Percentiles rank a stretch among this genome's conserved stretches.
Conservation (phyloP, 2,888 invertebrate genomes). For the Diplazon laetatorius region DNA sequence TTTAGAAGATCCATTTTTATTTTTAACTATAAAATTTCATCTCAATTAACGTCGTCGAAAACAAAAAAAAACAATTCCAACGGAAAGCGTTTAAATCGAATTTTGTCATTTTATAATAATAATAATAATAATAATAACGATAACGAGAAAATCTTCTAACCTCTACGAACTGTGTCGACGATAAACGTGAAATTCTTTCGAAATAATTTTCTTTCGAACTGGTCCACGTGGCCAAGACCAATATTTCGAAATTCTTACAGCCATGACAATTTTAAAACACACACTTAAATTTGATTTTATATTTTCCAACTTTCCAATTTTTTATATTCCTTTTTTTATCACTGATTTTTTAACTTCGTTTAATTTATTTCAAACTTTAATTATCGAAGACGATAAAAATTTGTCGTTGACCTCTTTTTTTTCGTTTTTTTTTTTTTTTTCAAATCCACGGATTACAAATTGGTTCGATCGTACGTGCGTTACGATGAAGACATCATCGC, state of each 20-base stretch:
- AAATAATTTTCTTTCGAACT: background rate
- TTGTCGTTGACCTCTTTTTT: no score
- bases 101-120: no score
- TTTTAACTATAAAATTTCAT: no score
- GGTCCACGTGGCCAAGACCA: background rate
- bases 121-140: background rate
- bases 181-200: background rate
- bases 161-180: background rate
- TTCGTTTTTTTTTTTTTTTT: no score
- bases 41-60: no score
- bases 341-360: no score
- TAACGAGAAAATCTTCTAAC: background rate
- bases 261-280: conserved; percentile 1
- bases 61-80: no score
- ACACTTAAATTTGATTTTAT: background rate
- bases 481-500: conserved; percentile 26
- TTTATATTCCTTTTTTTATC: background rate
- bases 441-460: background rate
- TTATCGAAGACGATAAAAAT: no score
- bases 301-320: background rate
- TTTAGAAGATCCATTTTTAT: no score
- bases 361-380: no score
- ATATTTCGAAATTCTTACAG: background rate
- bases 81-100: no score
- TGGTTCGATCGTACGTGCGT: background rate